Evolutionary conservation across 2,113 vertebrate genomes (phyloP), one percentile per base, ranked within the genome.

Genomic region (Cercocebus atys): DNA sequence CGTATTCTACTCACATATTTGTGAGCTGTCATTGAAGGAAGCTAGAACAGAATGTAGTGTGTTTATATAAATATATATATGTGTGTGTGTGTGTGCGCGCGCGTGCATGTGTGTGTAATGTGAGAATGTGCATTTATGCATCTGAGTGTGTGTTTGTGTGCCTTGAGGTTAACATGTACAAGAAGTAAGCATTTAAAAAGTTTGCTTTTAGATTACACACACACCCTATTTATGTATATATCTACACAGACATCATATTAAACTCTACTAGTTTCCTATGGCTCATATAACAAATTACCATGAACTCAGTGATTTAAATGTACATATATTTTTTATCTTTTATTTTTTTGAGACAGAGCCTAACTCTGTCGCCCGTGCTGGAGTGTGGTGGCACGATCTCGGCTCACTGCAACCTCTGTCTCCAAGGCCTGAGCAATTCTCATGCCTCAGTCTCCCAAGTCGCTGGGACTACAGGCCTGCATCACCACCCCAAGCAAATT

Each of bases 1-100:
- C 95, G 84, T 57, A 96, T 47, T 96, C 68, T 66, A 57, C 64
- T 96, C 50, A 94, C 55, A 83, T 73, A 94, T 82, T 73, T 92
- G 70, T 90, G 70, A 95, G 13, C 23, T 92, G 16, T 88, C 92
- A 90, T 30, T 86, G 32, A 47, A 52, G 27, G n/a, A 80, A 94
- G 38, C 86, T 5, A 87, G 70, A 90, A 89, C 14, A 79, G 25
- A 86, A 80, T 57, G 6, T 3, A 52, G 1, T 82, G 0, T 72
- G 6, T 70, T 47, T 50, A 50, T 50, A 50, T 50, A 50, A 50
- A 64, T 35, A 47, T 14, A 45, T 23, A 18, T 52, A 0, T 59
- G 0, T 25, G 3, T 61, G 9, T 23, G 6, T 89, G 18, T 66
- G 4, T n/a, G 22, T 13, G 45, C 17, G 2, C 50, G 45, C 45